These are phyloP conservation scores for Ciona savignyi DNA, from an alignment of 23 tunicate species.

Conservation along the genomic window DNA sequence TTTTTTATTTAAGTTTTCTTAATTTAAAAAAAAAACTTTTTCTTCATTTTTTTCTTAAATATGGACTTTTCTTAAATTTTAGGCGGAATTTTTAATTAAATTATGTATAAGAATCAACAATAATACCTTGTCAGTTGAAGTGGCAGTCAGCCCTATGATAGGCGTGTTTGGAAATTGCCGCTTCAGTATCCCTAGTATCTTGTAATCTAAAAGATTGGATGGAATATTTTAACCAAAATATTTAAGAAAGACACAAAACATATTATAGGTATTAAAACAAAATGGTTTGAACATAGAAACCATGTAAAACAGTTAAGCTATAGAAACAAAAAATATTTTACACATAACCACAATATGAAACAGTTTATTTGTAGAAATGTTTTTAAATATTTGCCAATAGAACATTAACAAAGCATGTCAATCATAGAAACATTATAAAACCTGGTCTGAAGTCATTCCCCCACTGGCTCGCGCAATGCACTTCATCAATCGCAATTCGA, in stretches of 20 bases:
- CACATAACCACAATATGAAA: not conserved
- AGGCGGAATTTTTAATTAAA: no score
- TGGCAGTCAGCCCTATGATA: slow-evolving; percentile 78
- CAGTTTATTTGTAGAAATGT: not conserved
- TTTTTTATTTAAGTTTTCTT: no score
- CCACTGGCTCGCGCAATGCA: slow-evolving; percentile 89
- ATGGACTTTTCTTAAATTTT: no score
- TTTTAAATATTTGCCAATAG: no score
- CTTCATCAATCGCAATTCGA: slow-evolving; percentile 84
- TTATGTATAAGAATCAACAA: not conserved
- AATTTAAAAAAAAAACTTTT: no score
- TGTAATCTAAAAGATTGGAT: slow-evolving; percentile 54
- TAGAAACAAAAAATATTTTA: no score
- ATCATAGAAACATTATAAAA: no score
- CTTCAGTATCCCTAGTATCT: slow-evolving; percentile 50
- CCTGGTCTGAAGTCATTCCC: slow-evolving; percentile 89
- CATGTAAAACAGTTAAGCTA: not conserved
- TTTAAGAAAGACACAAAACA: no score
- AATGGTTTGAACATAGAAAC: not conserved
- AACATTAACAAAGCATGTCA: no score
- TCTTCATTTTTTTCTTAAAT: no score
- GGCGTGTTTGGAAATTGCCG: slow-evolving; percentile 83
- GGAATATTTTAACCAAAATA: no score
- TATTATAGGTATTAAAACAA: not conserved
- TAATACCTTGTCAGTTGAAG: slow-evolving; percentile 58